Evolutionary conservation across 2,113 vertebrate species (phyloP).

Genomic region (Xyrauchen texanus): DNA sequence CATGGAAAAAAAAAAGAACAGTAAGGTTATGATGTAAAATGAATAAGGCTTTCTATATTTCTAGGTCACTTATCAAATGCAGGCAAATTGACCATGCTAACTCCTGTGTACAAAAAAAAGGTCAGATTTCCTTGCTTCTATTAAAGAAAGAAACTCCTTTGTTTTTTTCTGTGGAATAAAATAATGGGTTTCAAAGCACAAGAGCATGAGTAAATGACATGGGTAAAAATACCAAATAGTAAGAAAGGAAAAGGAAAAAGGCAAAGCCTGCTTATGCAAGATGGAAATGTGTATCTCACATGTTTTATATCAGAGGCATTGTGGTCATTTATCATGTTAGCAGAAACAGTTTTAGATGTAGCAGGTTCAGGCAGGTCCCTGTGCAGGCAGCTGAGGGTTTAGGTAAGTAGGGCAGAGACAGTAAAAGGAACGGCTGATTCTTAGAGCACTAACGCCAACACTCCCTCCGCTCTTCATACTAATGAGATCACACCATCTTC

Average conservation of each 20-base stretch:
- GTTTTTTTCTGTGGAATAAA: too few species aligned
- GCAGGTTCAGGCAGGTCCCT: conserved; percentile 42
- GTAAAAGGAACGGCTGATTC: conserved; percentile 5
- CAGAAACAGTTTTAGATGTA: conserved; percentile 37
- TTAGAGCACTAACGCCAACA: conserved; percentile 15
- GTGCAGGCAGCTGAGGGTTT: conserved; percentile 9
- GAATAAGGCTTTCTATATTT: too few species aligned
- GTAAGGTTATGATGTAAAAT: background rate
- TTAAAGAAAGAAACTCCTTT: too few species aligned
- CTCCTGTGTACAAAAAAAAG: too few species aligned
- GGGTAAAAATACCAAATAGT: too few species aligned
- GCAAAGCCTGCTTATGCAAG: conserved; percentile 31
- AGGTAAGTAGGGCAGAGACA: conserved; percentile 46
- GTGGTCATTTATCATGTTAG: conserved; percentile 54
- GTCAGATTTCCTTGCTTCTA: too few species aligned
- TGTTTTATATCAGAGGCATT: conserved; percentile 23
- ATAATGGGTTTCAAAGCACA: too few species aligned
- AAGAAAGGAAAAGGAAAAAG: conserved; percentile 5
- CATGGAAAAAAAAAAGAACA: background rate
- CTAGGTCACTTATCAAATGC: too few species aligned
- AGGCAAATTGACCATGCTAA: too few species aligned
- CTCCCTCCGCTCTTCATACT: conserved; percentile 46
- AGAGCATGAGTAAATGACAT: too few species aligned
- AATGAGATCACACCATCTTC: conserved; percentile 46
- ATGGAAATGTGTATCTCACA: conserved; percentile 14